Evolutionary conservation across 2,113 vertebrate species (phyloP).

Genomic region (Amazona guildingii): DNA sequence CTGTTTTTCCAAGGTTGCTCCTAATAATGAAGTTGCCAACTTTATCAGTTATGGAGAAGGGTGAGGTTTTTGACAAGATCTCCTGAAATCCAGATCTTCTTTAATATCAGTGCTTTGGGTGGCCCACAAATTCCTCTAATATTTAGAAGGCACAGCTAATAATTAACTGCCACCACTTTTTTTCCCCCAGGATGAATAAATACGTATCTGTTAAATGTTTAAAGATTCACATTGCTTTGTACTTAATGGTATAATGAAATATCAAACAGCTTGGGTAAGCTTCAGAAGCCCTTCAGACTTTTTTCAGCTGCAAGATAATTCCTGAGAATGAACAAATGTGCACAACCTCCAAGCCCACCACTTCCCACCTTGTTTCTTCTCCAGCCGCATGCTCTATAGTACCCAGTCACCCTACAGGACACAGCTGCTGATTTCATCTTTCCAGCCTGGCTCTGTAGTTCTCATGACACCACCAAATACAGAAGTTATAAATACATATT

Average conservation of each 20-base stretch:
- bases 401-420: neutral
- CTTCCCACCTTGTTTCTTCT: neutral
- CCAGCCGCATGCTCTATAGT: neutral
- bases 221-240: neutral
- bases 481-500: neutral
- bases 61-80: neutral
- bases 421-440: neutral
- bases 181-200: neutral
- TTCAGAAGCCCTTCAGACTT: neutral
- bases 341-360: neutral
- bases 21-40: neutral
- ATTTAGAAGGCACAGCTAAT: neutral
- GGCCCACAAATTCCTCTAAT: neutral
- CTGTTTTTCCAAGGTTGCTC: neutral
- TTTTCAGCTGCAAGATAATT: neutral
- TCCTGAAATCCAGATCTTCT: neutral
- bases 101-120: neutral
- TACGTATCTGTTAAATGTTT: neutral
- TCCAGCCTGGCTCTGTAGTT: neutral
- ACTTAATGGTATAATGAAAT: neutral
- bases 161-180: neutral
- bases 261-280: neutral
- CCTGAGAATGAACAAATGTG: neutral
- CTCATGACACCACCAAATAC: neutral
- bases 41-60: neutral